Conservation (phyloP, 2,797 vertebrate species). For the Chromis chromis region DNA sequence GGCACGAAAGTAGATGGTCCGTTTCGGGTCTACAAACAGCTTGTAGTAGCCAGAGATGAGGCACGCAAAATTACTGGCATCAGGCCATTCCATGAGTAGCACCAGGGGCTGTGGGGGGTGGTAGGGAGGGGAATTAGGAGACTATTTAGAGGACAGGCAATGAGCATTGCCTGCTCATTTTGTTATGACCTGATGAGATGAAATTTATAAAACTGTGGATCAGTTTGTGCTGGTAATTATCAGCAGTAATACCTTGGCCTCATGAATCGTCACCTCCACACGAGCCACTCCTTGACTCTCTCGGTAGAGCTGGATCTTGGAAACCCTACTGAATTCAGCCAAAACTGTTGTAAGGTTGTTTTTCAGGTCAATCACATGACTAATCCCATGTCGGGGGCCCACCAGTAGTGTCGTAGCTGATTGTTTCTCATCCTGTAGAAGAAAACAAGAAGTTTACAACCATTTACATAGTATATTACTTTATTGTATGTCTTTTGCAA, state of each 20-base stretch:
- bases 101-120: slow-evolving; percentile 89
- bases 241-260: slow-evolving; percentile 90
- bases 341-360: slow-evolving; percentile 99
- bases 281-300: slow-evolving; percentile 97
- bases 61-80: slow-evolving; percentile 97
- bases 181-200: slow-evolving; percentile 35
- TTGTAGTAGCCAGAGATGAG: slow-evolving; percentile 98
- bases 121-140: slow-evolving; percentile 68
- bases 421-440: slow-evolving; percentile 93
- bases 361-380: slow-evolving; percentile 98
- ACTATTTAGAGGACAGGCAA: slow-evolving; percentile 71
- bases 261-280: slow-evolving; percentile 95
- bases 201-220: neutral
- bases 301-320: slow-evolving; percentile 96
- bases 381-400: slow-evolving; percentile 97
- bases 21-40: slow-evolving; percentile 96
- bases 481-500: slow-evolving; percentile 4
- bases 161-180: slow-evolving; percentile 65
- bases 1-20: slow-evolving; percentile 91
- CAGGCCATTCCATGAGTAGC: slow-evolving; percentile 98
- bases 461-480: neutral
- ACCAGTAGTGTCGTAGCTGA: slow-evolving; percentile 95
- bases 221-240: neutral
- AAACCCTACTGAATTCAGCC: slow-evolving; percentile 95
- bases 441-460: slow-evolving; percentile 9